phyloP scores from a whole-genome alignment of 2,888 invertebrate genomes.

The Diogma glabrata region DNA sequence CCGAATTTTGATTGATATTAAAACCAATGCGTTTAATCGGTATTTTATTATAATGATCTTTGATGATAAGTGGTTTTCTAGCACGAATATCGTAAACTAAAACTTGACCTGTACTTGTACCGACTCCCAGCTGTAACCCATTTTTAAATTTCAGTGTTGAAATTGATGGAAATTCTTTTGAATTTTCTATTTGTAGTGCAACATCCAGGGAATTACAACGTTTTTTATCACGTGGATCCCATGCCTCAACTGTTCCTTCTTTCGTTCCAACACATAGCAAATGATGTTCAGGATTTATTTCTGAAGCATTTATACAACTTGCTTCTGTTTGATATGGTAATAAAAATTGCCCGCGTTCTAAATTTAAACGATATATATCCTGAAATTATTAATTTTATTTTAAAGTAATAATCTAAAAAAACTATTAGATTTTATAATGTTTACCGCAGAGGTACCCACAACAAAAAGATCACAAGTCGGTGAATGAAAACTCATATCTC shows the following conservation, averaged over 20 bases:
- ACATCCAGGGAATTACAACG: conserved; percentile 76
- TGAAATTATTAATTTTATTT: conserved; percentile 36
- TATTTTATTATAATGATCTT: conserved; percentile 90
- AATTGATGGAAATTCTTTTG: conserved; percentile 37
- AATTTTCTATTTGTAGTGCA: conserved; percentile 49
- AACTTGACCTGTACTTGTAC: conserved; percentile 88
- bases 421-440: conserved; percentile 46
- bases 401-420: conserved; percentile 9
- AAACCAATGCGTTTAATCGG: conserved; percentile 86
- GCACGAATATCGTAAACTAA: conserved; percentile 91
- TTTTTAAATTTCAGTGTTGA: conserved; percentile 71
- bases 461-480: conserved; percentile 86
- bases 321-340: conserved; percentile 69
- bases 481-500: conserved; percentile 84
- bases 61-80: conserved; percentile 73
- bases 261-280: conserved; percentile 76
- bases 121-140: conserved; percentile 70
- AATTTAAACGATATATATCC: conserved; percentile 91
- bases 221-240: conserved; percentile 79
- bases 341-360: conserved; percentile 91
- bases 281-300: conserved; percentile 80
- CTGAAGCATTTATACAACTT: conserved; percentile 67
- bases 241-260: conserved; percentile 89
- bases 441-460: conserved; percentile 73
- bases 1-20: conserved; percentile 63